Percentiles rank a stretch among this genome's conserved stretches.
Conservation (phyloP, 2,797 vertebrate genomes). For the Kryptolebias ocellatus region DNA sequence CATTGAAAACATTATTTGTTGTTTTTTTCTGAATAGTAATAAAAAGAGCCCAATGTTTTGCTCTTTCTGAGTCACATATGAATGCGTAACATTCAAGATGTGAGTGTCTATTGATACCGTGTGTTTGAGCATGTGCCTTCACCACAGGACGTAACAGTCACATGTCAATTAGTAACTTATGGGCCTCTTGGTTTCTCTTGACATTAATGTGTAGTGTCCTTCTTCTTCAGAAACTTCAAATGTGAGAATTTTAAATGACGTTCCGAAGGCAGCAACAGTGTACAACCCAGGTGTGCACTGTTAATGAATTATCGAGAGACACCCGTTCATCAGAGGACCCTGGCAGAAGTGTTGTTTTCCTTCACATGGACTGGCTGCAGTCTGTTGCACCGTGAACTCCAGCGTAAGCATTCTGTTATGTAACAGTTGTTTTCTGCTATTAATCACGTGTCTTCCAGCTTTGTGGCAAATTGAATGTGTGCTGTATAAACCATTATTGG, state of each 20-base stretch:
- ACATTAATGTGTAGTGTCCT: constrained; percentile 40
- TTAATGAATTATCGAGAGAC: background rate
- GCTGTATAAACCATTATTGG: background rate
- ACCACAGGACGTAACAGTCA: constrained; percentile 29
- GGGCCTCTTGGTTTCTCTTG: constrained; percentile 43
- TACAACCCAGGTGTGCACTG: too few species aligned
- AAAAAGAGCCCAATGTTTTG: background rate
- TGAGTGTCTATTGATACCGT: background rate
- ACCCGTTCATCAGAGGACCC: background rate
- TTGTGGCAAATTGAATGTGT: constrained; percentile 1
- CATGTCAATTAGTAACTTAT: constrained; percentile 33
- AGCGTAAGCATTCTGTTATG: constrained; percentile 20
- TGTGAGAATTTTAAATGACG: constrained; percentile 4
- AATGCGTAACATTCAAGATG: background rate
- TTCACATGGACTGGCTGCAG: background rate
- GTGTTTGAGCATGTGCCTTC: constrained; percentile 21
- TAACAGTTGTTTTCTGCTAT: constrained; percentile 1
- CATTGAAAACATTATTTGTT: background rate
- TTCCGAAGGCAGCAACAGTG: background rate
- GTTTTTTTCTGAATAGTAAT: background rate
- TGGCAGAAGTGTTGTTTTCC: constrained; percentile 1
- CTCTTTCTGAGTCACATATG: background rate
- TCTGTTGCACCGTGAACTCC: constrained; percentile 8
- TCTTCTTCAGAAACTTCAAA: constrained; percentile 22
- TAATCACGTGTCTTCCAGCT: background rate